These are phyloP conservation scores for Clarias platycephalus DNA, from an alignment of 2,797 vertebrate genomes.

Conservation along the genomic window DNA sequence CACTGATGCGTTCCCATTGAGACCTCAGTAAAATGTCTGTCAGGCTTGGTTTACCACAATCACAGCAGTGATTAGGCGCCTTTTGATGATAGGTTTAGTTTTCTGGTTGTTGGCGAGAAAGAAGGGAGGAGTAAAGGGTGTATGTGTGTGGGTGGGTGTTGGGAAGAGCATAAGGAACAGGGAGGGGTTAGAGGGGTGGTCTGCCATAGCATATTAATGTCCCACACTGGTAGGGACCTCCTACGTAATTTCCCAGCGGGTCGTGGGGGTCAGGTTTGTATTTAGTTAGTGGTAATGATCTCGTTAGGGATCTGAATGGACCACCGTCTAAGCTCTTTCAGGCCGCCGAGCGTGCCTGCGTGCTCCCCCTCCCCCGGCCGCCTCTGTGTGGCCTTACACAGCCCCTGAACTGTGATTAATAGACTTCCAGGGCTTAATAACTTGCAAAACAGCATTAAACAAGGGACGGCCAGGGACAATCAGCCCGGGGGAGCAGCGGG, in stretches of 20 bases:
- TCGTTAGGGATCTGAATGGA: constrained; percentile 88
- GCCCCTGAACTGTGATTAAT: constrained; percentile 92
- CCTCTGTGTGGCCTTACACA: constrained; percentile 88
- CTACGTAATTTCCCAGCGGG: constrained; percentile 85
- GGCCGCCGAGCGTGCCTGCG: constrained; percentile 81
- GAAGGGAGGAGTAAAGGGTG: constrained; percentile 72
- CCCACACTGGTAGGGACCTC: constrained; percentile 74
- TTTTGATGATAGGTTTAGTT: constrained; percentile 88
- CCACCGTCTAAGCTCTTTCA: constrained; percentile 87
- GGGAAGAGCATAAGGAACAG: constrained; percentile 46
- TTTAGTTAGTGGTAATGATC: constrained; percentile 93
- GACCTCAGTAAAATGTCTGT: constrained; percentile 82
- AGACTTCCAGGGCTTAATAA: constrained; percentile 92
- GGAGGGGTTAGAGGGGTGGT: constrained; percentile 47
- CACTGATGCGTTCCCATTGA: constrained; percentile 79
- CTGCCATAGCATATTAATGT: constrained; percentile 76
- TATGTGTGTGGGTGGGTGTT: constrained; percentile 39
- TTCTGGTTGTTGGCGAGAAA: constrained; percentile 81
- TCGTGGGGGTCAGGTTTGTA: constrained; percentile 86
- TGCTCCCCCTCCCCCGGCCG: constrained; percentile 76
- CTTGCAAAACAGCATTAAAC: constrained; percentile 93
- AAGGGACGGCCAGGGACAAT: constrained; percentile 86
- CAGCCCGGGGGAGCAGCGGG: constrained; percentile 59
- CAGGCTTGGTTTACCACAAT: constrained; percentile 88
- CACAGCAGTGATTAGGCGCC: constrained; percentile 82